Base-by-base conservation (phyloP, 1,140 invertebrate species). In the Charaxes varanes region DNA sequence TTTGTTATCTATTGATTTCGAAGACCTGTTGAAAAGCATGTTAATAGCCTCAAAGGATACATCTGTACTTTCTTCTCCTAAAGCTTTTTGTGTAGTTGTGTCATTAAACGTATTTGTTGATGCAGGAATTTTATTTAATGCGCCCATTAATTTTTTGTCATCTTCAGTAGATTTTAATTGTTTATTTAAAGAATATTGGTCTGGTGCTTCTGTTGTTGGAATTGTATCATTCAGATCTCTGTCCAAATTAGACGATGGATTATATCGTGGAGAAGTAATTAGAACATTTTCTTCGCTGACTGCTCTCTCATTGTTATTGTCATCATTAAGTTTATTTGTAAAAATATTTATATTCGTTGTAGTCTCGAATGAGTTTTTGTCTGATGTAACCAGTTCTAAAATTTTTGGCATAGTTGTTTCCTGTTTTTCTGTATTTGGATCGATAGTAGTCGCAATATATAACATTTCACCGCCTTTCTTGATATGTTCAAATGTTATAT, bases 41-140 rank as follows among this genome's bases (percentile, higher is more conserved):
- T 63, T 72, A 15, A 76, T 72, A 8, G 50, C 46, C 42, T 74
- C 69, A 52, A 76, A 72, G 30, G 67, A 68, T 7, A 74, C 51
- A 22, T 74, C 62, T 11, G 42, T 32, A 16, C 40, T 53, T 52
- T 70, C 68, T 24, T 62, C 52, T 23, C 50, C 32, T 35, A 55
- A 17, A 8, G 48, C 37, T 34, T 36, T 38, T 44, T 74, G 62
- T 19, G 56, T 53, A 12, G 48, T 28, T 12, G 27, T 38, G 45
- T 61, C 40, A 36, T 47, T 31, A 21, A 35, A 28, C 27, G 47
- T 36, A 15, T 45, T 40, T 16, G 40, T 41, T 2, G 30, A 54
- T 32, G 36, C 59, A 38, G 49, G 81, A 63, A 21, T 61, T 52
- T 32, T 52, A 17, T 58, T 28, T 52, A 59, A 36, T 35, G 48